Evolutionary conservation across 2,888 invertebrate genomes (phyloP), one percentile per base, ranked within the genome.

Genomic region (Cyclophora albipunctata): DNA sequence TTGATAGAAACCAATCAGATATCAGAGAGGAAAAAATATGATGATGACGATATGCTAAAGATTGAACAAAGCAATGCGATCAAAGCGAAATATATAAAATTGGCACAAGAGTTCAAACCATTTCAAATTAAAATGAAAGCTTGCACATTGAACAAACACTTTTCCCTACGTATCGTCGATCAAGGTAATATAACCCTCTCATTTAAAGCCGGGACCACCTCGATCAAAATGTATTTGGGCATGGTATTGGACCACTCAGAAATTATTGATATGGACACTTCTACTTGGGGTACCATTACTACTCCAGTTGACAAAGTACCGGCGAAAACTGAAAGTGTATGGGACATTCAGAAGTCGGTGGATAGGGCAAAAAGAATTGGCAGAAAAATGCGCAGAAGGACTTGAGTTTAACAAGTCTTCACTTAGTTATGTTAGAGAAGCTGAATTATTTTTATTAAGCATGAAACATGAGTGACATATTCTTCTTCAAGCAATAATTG

Each of bases 171-270:
- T 51, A 62, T 83, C 2, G 45, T 77, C 0, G 71, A 75, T 51
- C 83, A 82, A 49, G 52, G 71, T 0, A 72, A 69, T 40, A 70
- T 84, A n/a, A 57, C 67, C 40, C 50, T 83, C 5, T 5, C 64
- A 2, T 82, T 73, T 54, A 65, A 72, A 50, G 67, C 70, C 37
- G 70, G 69, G 0, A 42, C 53, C 3, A 57, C 54, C 0, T 62
- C 52, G 34, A 40, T 78, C 1, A 81, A 75, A 48, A 45, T 80
- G 5, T 71, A 80, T 54, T 54, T 67, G 66, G 89, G 77, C 58
- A 82, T 77, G 88, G 64, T 48, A 60, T 73, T 79, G 67, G 76
- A 67, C 60, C 86, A 62, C 71, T 77, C 70, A 69, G 87, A 71
- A 71, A 85, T 69, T 66, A 73, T 67, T 62, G 84, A 70, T 68